A percentile compares a stretch with the other conserved stretches of the same genome.
phyloP scores from a whole-genome alignment of 2,888 invertebrate genomes.

The Leucoptera coffeella region DNA sequence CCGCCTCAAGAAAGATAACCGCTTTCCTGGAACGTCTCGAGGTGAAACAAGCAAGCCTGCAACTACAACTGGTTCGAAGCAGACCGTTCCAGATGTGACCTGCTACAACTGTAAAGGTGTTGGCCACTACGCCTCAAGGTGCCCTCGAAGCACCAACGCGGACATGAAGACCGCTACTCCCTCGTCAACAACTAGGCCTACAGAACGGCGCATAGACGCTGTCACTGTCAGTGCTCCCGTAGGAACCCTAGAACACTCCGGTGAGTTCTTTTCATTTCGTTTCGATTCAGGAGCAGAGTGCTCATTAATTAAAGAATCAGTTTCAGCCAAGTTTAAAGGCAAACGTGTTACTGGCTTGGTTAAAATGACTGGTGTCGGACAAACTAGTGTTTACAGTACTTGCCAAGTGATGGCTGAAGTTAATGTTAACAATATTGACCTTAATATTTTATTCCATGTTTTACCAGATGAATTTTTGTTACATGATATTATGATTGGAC shows the following conservation, averaged over 20 bases:
- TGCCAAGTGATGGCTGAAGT: conserved; percentile 5
- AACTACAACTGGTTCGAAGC: background rate
- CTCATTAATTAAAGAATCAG: conserved; percentile 4
- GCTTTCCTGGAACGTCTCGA: background rate
- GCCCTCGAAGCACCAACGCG: background rate
- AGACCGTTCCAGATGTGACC: conserved; percentile 1
- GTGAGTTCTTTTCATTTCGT: conserved; percentile 5
- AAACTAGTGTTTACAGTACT: conserved; percentile 3
- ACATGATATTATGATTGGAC: conserved; percentile 6
- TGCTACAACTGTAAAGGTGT: conserved; percentile 3
- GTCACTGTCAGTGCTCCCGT: conserved; percentile 1
- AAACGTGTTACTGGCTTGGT: conserved; percentile 3
- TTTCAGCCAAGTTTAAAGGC: conserved; percentile 3
- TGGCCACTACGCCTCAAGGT: conserved; percentile 2
- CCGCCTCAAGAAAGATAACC: background rate
- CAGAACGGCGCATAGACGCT: conserved; percentile 1
- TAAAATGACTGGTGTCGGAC: conserved; percentile 4
- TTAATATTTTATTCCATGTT: conserved; percentile 6
- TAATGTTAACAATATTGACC: conserved; percentile 1
- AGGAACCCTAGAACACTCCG: background rate
- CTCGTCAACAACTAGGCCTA: background rate
- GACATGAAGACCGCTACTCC: background rate
- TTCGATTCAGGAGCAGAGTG: conserved; percentile 6
- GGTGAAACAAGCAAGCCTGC: background rate
- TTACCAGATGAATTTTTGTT: conserved; percentile 4